phyloP scores from a whole-genome alignment of 2,113 vertebrate species.

The Varanus salvator region DNA sequence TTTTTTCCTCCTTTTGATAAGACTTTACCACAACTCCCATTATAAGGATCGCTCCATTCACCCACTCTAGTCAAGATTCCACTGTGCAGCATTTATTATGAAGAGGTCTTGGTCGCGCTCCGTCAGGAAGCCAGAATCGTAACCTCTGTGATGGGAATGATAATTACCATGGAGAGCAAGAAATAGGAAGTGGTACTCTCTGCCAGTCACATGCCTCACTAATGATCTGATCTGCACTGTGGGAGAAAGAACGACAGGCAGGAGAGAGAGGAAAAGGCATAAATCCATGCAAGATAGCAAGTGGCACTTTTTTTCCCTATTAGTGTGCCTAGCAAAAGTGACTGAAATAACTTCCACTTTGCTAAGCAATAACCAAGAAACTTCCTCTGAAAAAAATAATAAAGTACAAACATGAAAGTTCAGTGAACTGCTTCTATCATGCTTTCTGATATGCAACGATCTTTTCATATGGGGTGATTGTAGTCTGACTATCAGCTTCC shows the following conservation, averaged over 20 bases:
- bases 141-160: constrained; percentile 47
- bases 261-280: constrained; percentile 19
- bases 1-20: not conserved
- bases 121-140: constrained; percentile 51
- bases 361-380: constrained; percentile 43
- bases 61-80: constrained; percentile 31
- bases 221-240: constrained; percentile 24
- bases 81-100: constrained; percentile 31
- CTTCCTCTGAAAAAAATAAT: not conserved
- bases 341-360: constrained; percentile 29
- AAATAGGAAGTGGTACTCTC: constrained; percentile 24
- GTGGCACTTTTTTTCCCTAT: not conserved
- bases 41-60: constrained; percentile 32
- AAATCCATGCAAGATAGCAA: constrained; percentile 5
- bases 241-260: not conserved
- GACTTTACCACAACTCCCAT: constrained; percentile 19
- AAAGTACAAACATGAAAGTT: constrained; percentile 3
- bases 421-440: not conserved
- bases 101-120: constrained; percentile 40
- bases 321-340: constrained; percentile 23
- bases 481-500: constrained; percentile 47
- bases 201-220: constrained; percentile 5
- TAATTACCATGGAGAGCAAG: constrained; percentile 47
- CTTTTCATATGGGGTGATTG: not conserved
- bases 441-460: not conserved